Percentiles rank a stretch among this genome's conserved stretches.
These are phyloP conservation scores for Colletes collaris DNA, from an alignment of 2,888 invertebrate species.

Conservation along the genomic window DNA sequence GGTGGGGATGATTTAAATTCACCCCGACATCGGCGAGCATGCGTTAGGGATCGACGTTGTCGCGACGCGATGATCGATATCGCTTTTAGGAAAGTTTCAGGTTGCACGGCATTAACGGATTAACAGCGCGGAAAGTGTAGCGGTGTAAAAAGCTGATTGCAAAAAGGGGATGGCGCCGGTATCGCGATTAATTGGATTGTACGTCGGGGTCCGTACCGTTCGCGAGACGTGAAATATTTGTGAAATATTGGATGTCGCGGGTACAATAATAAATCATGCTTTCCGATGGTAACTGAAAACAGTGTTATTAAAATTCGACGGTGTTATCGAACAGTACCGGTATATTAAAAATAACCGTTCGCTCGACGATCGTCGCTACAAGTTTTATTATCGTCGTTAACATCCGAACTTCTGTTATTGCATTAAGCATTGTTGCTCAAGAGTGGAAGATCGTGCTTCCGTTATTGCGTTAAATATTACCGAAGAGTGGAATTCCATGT, in stretches of 20 bases:
- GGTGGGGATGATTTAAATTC: conserved; percentile 31
- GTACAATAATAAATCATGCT: conserved; percentile 24
- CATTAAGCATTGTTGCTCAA: background rate
- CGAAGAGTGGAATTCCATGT: too few species aligned
- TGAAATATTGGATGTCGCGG: conserved; percentile 13
- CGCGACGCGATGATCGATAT: conserved; percentile 37
- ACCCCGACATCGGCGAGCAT: too few species aligned
- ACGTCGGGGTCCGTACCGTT: conserved; percentile 12
- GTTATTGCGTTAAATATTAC: too few species aligned
- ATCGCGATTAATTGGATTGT: conserved; percentile 54
- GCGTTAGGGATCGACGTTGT: background rate
- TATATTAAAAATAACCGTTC: background rate
- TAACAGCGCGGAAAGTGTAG: conserved; percentile 48
- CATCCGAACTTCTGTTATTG: background rate
- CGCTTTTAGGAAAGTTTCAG: conserved; percentile 30
- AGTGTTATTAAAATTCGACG: conserved; percentile 36
- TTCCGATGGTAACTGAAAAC: conserved; percentile 3
- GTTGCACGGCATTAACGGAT: conserved; percentile 48
- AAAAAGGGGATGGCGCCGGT: conserved; percentile 36
- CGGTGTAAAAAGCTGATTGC: conserved; percentile 45
- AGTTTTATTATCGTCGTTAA: background rate
- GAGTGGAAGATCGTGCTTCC: too few species aligned
- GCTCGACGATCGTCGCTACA: background rate
- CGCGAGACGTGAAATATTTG: conserved; percentile 37
- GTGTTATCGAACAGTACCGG: conserved; percentile 1